Evolutionary conservation across 2,797 vertebrate species (phyloP).

Genomic region (Anisognathus igniventris): DNA sequence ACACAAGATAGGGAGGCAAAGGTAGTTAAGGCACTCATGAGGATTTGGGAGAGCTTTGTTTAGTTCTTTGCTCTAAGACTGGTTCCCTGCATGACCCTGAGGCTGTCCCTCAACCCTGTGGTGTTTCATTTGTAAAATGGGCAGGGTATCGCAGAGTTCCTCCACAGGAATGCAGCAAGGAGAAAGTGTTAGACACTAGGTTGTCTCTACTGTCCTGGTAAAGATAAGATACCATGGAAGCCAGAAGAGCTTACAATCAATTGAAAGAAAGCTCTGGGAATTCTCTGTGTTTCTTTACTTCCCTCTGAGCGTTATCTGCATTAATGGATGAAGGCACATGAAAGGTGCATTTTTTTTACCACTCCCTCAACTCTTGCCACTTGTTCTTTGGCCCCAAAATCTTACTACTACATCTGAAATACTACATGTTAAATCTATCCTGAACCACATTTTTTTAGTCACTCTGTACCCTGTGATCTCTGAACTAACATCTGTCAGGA

Average conservation of each 20-base stretch:
- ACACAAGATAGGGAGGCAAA: background rate
- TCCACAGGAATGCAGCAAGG: conserved; percentile 19
- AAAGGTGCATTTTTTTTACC: background rate
- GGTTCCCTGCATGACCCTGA: background rate
- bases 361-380: background rate
- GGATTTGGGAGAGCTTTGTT: background rate
- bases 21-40: background rate
- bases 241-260: background rate
- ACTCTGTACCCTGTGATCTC: background rate
- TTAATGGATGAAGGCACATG: background rate
- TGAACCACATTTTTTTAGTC: background rate
- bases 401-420: background rate
- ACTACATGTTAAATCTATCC: background rate
- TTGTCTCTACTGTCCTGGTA: conserved; percentile 9
- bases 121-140: conserved; percentile 45
- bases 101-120: conserved; percentile 2
- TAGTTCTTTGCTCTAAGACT: background rate
- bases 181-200: conserved; percentile 26
- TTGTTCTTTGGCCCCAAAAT: background rate
- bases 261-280: background rate
- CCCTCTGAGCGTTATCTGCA: background rate
- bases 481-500: conserved; percentile 2
- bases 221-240: conserved; percentile 35
- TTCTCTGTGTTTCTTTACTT: background rate
- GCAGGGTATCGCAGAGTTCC: background rate